Percentiles rank a stretch among this genome's conserved stretches.
These are phyloP conservation scores for Diploscapter pachys DNA, from an alignment of 1,140 invertebrate species.

Conservation along the genomic window DNA sequence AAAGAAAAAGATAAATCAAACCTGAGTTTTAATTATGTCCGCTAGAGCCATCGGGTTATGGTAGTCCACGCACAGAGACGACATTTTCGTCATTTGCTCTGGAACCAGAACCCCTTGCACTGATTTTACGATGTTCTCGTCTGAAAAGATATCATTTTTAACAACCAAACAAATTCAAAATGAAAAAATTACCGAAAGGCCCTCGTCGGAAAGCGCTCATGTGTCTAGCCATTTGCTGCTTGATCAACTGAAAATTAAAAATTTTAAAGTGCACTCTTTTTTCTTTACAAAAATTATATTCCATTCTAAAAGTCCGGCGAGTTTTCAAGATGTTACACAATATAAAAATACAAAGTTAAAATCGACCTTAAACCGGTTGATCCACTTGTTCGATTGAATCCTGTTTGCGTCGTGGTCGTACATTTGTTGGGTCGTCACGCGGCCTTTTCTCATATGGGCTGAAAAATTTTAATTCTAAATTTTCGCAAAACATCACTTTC, in stretches of 20 bases:
- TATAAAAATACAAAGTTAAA: too few relatives aligned
- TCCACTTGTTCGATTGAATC: background rate
- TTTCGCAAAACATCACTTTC: background rate
- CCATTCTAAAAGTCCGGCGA: background rate
- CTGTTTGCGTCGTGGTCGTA: conserved; percentile 17
- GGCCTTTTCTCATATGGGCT: conserved; percentile 20
- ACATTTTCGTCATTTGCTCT: too few relatives aligned
- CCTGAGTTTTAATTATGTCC: too few relatives aligned
- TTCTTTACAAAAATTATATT: background rate
- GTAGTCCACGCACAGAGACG: too few relatives aligned
- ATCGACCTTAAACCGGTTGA: background rate
- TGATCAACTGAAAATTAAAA: background rate
- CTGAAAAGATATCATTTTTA: background rate
- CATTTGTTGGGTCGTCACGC: conserved; percentile 14
- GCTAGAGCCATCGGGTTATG: too few relatives aligned
- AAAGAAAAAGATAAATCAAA: too few relatives aligned
- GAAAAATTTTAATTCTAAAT: conserved; percentile 4
- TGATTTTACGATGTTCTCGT: too few relatives aligned
- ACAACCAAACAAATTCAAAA: background rate
- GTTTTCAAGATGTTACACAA: too few relatives aligned
- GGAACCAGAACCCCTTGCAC: too few relatives aligned
- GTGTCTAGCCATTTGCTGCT: background rate
- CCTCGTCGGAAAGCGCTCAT: too few relatives aligned
- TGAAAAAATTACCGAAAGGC: background rate
- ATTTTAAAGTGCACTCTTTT: background rate